Evolutionary conservation across 2,113 vertebrate genomes (phyloP).

Genomic region (Mugil cephalus): DNA sequence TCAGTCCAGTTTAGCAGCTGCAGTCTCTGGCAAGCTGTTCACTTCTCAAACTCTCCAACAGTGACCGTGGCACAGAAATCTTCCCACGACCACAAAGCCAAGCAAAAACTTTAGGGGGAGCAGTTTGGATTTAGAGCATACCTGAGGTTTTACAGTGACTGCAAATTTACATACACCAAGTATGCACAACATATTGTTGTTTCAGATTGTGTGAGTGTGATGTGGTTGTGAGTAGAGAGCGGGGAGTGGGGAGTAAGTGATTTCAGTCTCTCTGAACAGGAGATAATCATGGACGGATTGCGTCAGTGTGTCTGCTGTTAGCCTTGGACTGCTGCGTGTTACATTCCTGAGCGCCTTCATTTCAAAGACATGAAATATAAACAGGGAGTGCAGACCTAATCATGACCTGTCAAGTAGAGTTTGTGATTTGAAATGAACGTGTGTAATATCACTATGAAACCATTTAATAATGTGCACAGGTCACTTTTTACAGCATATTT

Average conservation of each 20-base stretch:
- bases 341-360: constrained; percentile 47
- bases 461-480: neutral
- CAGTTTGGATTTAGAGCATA: constrained; percentile 63
- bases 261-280: constrained; percentile 21
- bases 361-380: neutral
- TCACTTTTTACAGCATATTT: neutral
- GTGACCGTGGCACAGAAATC: constrained; percentile 16
- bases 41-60: constrained; percentile 10
- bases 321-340: constrained; percentile 40
- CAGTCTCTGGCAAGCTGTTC: constrained; percentile 27
- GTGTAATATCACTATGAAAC: neutral
- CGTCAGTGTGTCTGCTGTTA: constrained; percentile 29
- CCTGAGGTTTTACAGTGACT: constrained; percentile 75
- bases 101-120: constrained; percentile 21
- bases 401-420: constrained; percentile 7
- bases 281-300: constrained; percentile 36
- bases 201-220: constrained; percentile 18
- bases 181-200: constrained; percentile 63
- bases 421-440: constrained; percentile 1
- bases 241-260: constrained; percentile 14
- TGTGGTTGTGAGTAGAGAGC: constrained; percentile 18
- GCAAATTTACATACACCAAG: constrained; percentile 66
- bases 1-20: constrained; percentile 32
- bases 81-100: constrained; percentile 11
- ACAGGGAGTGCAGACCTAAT: constrained; percentile 25